Base-by-base conservation (phyloP, 2,113 vertebrate genomes). In the Malurus cyaneus region DNA sequence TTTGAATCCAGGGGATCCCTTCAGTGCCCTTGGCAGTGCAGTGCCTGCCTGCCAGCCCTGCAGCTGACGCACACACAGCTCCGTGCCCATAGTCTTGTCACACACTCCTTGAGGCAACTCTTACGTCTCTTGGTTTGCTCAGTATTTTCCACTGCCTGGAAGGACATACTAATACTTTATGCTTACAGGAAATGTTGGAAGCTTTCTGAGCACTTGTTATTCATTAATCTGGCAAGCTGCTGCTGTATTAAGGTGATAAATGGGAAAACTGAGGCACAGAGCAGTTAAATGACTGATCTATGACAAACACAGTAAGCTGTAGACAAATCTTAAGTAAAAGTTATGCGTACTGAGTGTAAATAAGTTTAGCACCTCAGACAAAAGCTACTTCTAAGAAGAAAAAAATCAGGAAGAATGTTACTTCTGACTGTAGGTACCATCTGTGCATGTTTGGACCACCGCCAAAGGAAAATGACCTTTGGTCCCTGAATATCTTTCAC, bases 191-290 rank as follows among this genome's bases (percentile, higher is more conserved):
- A 95, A 93, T 8, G 36, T 88, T 62, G 32, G 29, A 88, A 88
- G 78, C 86, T 94, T 92, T 96, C 81, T 86, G 83, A 86, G 72
- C 61, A 49, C 94, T 95, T 91, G 95, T 97, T 94, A 96, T 91
- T 97, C 96, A 97, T 97, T 97, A 97, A 97, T 93, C 93, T 94
- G 84, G 86, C 76, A 94, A 91, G 83, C 62, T 69, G 61, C 78
- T 94, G 89, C 94, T 94, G 86, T 85, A 60, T 56, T 84, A 90
- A 93, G 79, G 94, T 96, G 94, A 94, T 96, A 97, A 93, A 93
- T 96, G 91, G 88, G 94, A 94, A 94, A 94, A 94, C 92, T 96
- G 88, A 96, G 92, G 92, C 78, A 90, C 80, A 74, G 83, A 95
- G 80, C 84, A 95, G 91, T 92, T 94, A 94, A 92, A 69, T 92